Conservation (phyloP, 2,113 vertebrate genomes). For the Pachycephala philippinensis region DNA sequence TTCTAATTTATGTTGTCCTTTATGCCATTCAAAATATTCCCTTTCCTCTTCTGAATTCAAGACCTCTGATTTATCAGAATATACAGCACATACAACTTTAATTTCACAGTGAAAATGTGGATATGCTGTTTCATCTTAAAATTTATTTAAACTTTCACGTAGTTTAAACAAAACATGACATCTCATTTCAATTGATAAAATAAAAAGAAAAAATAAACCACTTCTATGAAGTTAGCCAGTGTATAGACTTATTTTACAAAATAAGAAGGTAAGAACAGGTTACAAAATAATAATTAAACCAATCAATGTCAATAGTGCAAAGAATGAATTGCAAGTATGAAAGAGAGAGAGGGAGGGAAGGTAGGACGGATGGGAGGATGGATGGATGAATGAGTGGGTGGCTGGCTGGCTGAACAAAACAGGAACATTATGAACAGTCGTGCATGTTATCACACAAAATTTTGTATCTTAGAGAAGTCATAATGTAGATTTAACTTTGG, state of each 20-base stretch:
- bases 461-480: not conserved
- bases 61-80: not conserved
- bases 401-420: not conserved
- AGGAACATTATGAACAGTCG: not conserved
- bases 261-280: conserved; percentile 53
- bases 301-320: conserved; percentile 69
- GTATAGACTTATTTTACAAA: conserved; percentile 74
- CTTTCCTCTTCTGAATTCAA: not conserved
- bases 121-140: conserved; percentile 24
- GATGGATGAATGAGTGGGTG: not conserved
- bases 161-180: conserved; percentile 47
- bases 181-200: conserved; percentile 31
- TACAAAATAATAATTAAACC: conserved; percentile 62
- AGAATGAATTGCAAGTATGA: conserved; percentile 8
- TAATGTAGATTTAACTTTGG: not conserved
- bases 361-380: not conserved
- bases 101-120: not conserved
- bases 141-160: conserved; percentile 69
- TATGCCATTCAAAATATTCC: not conserved
- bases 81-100: not conserved
- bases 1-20: not conserved
- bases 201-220: not conserved
- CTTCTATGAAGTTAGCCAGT: conserved; percentile 71
- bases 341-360: not conserved
- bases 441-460: not conserved